Base-by-base conservation (phyloP, 2,888 invertebrate species). In the Sinodicranocentrus sp. region DNA sequence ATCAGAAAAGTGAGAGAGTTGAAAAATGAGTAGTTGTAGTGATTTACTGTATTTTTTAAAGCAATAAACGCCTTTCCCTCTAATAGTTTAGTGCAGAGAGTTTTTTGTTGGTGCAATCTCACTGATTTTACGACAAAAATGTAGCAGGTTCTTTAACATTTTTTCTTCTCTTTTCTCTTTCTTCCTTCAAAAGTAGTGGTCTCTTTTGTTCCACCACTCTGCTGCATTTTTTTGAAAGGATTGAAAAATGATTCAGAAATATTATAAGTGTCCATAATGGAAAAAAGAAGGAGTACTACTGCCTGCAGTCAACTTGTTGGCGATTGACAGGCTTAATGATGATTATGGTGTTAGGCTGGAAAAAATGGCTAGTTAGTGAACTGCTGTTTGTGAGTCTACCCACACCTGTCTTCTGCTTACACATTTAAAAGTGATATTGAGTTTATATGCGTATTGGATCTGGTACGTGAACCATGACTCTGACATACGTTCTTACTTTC, bases 321-420 rank as follows among this genome's bases (percentile, higher is more conserved):
- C 13, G 77, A 77, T 77, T 68, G 77, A 77, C 77, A 77, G 43
- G 54, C 54, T 54, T 77, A 77, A 77, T 77, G 77, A 77, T 77
- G 77, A 77, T 77, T 77, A 68, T 54, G 44, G 39, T 63, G 75
- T 43, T 39, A 48, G 17, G 52, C 54, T 43, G 39, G 54, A 21
- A 52, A 75, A 65, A 75, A 43, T 39, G 57, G 33, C 77, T 77
- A 67, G 77, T 77, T 77, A 77, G 77, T 54, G 52, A 39, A 52
- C 25, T 3, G 33, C 28, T 26, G 8, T 25, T 68, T 6, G 70
- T 39, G 57, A 77, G 59, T 39, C 77, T 77, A 77, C 77, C 33
- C 54, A 57, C 57, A 68, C 57, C 67, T 54, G 43, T 39, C 77
- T n/a, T n/a, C n/a, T 67, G 33, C 52, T 48, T 65, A 52, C 63